phyloP scores from a whole-genome alignment of 2,113 vertebrate genomes.

The Megaleporinus macrocephalus region DNA sequence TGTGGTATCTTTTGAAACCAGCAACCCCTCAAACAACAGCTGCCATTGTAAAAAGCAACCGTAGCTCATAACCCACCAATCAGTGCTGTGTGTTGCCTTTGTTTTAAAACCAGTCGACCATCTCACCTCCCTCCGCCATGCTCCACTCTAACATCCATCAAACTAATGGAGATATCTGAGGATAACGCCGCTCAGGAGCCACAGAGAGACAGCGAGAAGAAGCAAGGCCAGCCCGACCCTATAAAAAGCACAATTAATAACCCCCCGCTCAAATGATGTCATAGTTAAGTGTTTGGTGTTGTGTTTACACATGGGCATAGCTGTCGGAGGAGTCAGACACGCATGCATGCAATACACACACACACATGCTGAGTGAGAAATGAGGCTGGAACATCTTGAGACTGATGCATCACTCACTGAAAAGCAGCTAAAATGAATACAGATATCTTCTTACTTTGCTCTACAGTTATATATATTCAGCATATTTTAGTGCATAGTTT shows the following conservation, averaged over 20 bases:
- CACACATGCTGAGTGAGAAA: slow-evolving; percentile 65
- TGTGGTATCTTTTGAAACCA: slow-evolving; percentile 60
- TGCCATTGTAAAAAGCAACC: slow-evolving; percentile 67
- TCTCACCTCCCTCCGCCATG: slow-evolving; percentile 46
- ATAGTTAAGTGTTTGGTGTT: slow-evolving; percentile 83
- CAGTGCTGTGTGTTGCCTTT: slow-evolving; percentile 70
- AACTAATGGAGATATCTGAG: slow-evolving; percentile 69
- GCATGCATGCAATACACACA: neutral
- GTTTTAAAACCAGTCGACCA: slow-evolving; percentile 69
- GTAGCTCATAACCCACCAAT: slow-evolving; percentile 69
- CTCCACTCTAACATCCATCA: slow-evolving; percentile 58
- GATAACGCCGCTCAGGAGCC: slow-evolving; percentile 38
- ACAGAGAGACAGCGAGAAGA: slow-evolving; percentile 45
- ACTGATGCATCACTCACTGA: slow-evolving; percentile 71
- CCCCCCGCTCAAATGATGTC: slow-evolving; percentile 74
- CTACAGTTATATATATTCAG: neutral
- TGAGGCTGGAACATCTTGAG: slow-evolving; percentile 67
- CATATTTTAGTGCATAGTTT: no score
- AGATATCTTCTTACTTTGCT: slow-evolving; percentile 59
- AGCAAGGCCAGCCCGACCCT: slow-evolving; percentile 64
- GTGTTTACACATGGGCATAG: slow-evolving; percentile 75
- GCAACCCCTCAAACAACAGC: slow-evolving; percentile 61
- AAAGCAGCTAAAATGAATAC: slow-evolving; percentile 77
- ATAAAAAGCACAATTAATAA: slow-evolving; percentile 81
- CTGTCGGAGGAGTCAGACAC: slow-evolving; percentile 54